phyloP scores from a whole-genome alignment of 53 echinoderm and acorn worm species.

The Patiria pectinifera region DNA sequence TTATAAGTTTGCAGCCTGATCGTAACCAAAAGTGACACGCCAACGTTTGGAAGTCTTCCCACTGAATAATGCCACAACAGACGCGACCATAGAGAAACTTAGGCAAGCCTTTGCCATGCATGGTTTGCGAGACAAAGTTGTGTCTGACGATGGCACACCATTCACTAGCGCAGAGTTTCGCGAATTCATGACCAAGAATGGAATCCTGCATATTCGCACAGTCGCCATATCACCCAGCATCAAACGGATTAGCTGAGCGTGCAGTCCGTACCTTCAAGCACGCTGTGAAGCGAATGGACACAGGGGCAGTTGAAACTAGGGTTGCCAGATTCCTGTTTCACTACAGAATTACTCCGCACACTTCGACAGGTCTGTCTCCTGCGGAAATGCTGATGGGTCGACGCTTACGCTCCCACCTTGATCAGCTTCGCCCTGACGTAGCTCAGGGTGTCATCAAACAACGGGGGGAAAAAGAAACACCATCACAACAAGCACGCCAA shows the following conservation, averaged over 20 bases:
- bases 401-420: conserved; percentile 26
- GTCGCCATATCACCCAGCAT: conserved; percentile 54
- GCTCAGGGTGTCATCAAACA: too few species aligned
- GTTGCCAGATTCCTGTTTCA: not conserved
- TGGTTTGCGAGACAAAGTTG: conserved; percentile 42
- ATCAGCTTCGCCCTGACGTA: conserved; percentile 40
- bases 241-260: conserved; percentile 59
- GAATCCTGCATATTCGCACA: conserved; percentile 33
- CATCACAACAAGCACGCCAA: too few species aligned
- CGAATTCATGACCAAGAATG: conserved; percentile 52
- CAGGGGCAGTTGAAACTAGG: not conserved
- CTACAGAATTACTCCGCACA: not conserved
- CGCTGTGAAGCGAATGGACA: conserved; percentile 25
- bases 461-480: too few species aligned
- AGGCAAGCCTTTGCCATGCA: conserved; percentile 51
- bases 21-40: too few species aligned
- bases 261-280: conserved; percentile 59
- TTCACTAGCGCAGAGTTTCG: too few species aligned
- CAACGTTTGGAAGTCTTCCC: conserved; percentile 43
- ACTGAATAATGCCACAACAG: conserved; percentile 54
- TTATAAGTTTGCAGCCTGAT: too few species aligned
- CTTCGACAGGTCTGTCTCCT: too few species aligned
- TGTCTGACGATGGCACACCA: too few species aligned
- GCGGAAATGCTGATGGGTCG: too few species aligned
- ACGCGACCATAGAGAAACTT: conserved; percentile 47